Base-by-base conservation (phyloP, 2,113 vertebrate species). In the Daubentonia madagascariensis region DNA sequence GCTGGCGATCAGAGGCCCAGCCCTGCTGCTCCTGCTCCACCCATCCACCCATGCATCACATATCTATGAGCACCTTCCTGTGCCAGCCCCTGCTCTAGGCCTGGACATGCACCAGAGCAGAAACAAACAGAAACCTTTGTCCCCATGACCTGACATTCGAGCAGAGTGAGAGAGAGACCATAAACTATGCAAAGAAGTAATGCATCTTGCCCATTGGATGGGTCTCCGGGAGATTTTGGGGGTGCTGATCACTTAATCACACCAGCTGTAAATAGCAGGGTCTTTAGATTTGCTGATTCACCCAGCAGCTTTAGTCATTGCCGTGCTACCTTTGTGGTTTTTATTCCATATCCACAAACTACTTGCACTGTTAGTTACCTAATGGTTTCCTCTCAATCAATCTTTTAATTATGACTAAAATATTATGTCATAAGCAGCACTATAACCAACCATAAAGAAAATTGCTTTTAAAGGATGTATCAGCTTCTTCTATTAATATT, bases 371-470 rank as follows among this genome's bases (percentile, higher is more conserved):
- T 32, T 40, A 30, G n/a, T n/a, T n/a, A n/a, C 28, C 63, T 52
- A 2, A 8, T 0, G 80, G 45, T 14, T 45, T 57, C 80, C 17
- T 72, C n/a, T 37, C 23, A 2, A 2, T 59, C 22, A 1, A 5
- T 43, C n/a, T 59, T 85, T 79, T 11, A 14, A n/a, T 70, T 84
- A 32, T 2, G 78, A 83, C 37, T 54, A 63, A 73, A 88, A 45
- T 57, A 30, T 8, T n/a, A 3, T 35, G 14, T 0, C 18, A 0
- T 13, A 30, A 67, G 54, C 6, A 45, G 1, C 43, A 16, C 40
- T 35, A 0, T 11, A 17, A 37, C 40, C n/a, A 23, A 20, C n/a
- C 14, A 0, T 37, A 61, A 68, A 40, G 9, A 59, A 57, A 18
- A 13, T 40, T 25, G 54, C 76, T 50, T 59, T 37, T 50, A 22